Conservation (phyloP, 1,140 invertebrate genomes). For the Goniozus legneri region DNA sequence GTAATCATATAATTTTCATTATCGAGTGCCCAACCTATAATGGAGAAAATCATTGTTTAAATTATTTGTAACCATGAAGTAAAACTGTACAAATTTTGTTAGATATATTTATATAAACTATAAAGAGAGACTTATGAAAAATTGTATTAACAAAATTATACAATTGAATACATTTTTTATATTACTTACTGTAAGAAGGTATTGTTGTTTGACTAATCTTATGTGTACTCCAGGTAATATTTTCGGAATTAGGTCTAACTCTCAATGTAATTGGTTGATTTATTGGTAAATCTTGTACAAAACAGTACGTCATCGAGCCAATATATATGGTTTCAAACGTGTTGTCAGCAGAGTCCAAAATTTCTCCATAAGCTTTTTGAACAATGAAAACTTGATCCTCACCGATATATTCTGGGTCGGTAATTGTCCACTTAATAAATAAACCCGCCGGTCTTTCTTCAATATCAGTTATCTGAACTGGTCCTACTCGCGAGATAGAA, state of each 20-base stretch:
- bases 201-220: constrained; percentile 21
- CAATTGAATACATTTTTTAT: not conserved
- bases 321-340: constrained; percentile 27
- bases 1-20: constrained; percentile 26
- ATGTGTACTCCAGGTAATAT: constrained; percentile 22
- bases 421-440: constrained; percentile 27
- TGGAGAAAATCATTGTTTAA: constrained; percentile 2
- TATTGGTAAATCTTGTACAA: constrained; percentile 25
- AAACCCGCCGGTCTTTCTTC: constrained; percentile 28
- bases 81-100: not conserved
- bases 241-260: constrained; percentile 22
- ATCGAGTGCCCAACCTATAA: constrained; percentile 17
- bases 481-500: constrained; percentile 17
- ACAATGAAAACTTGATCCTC: constrained; percentile 30
- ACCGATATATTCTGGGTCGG: constrained; percentile 23
- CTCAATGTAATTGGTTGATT: constrained; percentile 23
- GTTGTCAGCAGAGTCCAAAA: constrained; percentile 14
- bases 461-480: constrained; percentile 25
- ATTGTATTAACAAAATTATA: not conserved
- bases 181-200: constrained; percentile 18
- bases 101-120: not conserved
- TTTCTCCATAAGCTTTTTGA: constrained; percentile 24
- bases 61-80: not conserved
- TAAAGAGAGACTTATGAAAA: no score
- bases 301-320: constrained; percentile 24